Percentiles rank a stretch among this genome's conserved stretches.
phyloP scores from a whole-genome alignment of 2,113 vertebrate genomes.

The Sphyrna mokarran region DNA sequence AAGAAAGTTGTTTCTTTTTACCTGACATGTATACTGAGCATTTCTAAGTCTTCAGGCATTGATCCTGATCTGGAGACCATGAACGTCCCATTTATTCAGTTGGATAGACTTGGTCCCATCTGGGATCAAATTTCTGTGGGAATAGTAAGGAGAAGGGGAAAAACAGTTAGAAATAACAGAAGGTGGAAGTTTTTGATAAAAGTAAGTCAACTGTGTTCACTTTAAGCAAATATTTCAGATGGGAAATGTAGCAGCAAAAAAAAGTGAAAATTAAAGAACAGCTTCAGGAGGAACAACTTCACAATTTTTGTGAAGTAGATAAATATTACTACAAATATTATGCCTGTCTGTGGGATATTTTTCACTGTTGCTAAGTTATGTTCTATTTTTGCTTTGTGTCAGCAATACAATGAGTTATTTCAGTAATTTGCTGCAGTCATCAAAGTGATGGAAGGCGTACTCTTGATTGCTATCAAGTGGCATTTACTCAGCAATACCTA shows the following conservation, averaged over 20 bases:
- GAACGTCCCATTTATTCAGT: too few species aligned
- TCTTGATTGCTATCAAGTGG: too few species aligned
- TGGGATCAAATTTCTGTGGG: neutral
- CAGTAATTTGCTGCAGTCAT: too few species aligned
- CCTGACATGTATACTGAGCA: too few species aligned
- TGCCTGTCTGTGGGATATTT: neutral
- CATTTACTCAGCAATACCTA: too few species aligned
- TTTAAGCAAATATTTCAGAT: neutral
- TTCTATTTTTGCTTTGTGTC: neutral
- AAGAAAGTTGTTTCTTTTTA: too few species aligned
- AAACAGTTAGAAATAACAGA: neutral
- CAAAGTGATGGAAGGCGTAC: too few species aligned
- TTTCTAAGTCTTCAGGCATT: too few species aligned
- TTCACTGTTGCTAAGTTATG: neutral
- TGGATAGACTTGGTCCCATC: too few species aligned
- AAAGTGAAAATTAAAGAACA: neutral
- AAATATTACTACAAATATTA: neutral
- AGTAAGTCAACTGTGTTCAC: neutral
- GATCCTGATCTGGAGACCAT: too few species aligned
- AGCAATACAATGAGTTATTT: neutral
- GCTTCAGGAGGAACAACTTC: neutral
- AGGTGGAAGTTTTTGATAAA: neutral
- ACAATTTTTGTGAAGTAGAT: neutral
- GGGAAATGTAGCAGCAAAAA: neutral
- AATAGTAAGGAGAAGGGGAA: neutral